These are phyloP conservation scores for Atta cephalotes DNA, from an alignment of 1,140 invertebrate genomes.

Conservation along the genomic window DNA sequence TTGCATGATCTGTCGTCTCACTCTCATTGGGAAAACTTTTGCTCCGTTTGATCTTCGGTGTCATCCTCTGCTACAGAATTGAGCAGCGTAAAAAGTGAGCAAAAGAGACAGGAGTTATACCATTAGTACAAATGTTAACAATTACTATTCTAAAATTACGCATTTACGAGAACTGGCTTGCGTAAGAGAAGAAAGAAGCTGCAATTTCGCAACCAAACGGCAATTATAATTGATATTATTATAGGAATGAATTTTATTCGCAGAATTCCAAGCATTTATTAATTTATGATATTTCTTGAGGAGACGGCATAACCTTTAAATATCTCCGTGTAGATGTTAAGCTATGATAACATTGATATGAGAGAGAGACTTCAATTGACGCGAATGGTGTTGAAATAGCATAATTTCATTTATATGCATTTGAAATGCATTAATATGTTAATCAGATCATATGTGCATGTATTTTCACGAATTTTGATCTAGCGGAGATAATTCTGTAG, in stretches of 20 bases:
- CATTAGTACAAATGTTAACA: constrained; percentile 55
- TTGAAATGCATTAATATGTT: constrained; percentile 32
- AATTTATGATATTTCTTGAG: neutral
- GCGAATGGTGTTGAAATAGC: constrained; percentile 4
- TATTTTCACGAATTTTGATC: constrained; percentile 12
- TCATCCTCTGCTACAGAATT: constrained; percentile 75
- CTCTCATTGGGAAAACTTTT: constrained; percentile 81
- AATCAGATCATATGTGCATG: constrained; percentile 6
- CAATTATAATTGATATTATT: neutral
- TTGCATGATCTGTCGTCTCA: constrained; percentile 77
- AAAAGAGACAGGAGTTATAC: constrained; percentile 66
- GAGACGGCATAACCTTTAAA: neutral
- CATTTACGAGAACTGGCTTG: neutral
- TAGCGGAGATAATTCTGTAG: constrained; percentile 12
- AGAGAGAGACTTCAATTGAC: neutral
- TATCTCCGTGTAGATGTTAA: neutral
- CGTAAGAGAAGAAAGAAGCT: neutral
- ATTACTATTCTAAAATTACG: neutral
- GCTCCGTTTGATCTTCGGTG: constrained; percentile 81
- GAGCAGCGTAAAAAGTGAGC: constrained; percentile 54
- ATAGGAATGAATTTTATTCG: neutral
- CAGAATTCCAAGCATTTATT: neutral
- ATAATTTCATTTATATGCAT: constrained; percentile 21
- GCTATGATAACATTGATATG: neutral
- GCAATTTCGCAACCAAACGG: neutral